Evolutionary conservation across 2,888 invertebrate genomes (phyloP).

Genomic region (Thalpophila matura): DNA sequence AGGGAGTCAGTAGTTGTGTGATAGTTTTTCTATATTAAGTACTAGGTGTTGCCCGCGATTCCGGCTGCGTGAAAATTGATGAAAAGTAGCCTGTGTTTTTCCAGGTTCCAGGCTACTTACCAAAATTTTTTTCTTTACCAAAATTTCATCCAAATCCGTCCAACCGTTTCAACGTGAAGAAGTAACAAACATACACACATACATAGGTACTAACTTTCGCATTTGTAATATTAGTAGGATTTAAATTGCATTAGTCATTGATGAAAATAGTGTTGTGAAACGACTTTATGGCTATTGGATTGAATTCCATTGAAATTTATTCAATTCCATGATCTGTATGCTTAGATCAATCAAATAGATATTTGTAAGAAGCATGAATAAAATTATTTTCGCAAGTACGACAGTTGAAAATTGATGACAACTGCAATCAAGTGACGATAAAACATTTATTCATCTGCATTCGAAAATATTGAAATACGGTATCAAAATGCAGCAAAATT

Average conservation of each 20-base stretch:
- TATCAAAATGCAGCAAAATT: slow-evolving; percentile 23
- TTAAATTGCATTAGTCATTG: not conserved
- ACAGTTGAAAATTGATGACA: slow-evolving; percentile 17
- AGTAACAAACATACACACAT: too few species aligned
- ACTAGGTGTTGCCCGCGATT: too few species aligned
- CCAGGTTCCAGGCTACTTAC: too few species aligned
- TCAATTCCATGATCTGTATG: not conserved
- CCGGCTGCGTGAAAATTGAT: too few species aligned
- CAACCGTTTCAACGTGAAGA: too few species aligned
- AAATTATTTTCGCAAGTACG: not conserved
- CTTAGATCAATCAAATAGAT: slow-evolving; percentile 28
- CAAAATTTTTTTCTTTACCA: too few species aligned
- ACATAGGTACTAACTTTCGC: too few species aligned
- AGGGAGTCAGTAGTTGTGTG: too few species aligned
- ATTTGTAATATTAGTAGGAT: too few species aligned
- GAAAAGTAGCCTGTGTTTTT: too few species aligned
- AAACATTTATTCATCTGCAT: not conserved
- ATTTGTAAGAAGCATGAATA: slow-evolving; percentile 1
- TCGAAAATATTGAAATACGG: slow-evolving; percentile 1
- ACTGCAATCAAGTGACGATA: slow-evolving; percentile 9
- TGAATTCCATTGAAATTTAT: slow-evolving; percentile 21
- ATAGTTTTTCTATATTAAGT: too few species aligned
- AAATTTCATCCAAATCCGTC: too few species aligned
- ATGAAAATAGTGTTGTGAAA: not conserved
- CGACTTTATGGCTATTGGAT: slow-evolving; percentile 2